These are phyloP conservation scores for Brachylomia viminalis DNA, from an alignment of 2,888 invertebrate species.

Conservation along the genomic window DNA sequence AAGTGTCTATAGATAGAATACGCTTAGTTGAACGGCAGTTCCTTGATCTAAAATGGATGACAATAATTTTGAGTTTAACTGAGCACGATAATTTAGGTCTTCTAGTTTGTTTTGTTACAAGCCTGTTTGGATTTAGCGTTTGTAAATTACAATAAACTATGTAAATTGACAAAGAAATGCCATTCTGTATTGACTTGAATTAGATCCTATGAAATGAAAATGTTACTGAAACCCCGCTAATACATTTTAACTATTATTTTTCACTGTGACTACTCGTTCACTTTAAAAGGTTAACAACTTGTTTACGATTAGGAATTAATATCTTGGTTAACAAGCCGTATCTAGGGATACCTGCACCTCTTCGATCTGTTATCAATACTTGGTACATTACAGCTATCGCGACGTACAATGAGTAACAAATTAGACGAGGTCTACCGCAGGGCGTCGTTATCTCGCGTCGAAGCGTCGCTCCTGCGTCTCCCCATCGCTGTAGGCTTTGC, in stretches of 20 bases:
- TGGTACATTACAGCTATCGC: slow-evolving; percentile 79
- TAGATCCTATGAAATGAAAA: background rate
- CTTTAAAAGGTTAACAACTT: background rate
- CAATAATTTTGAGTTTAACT: slow-evolving; percentile 43
- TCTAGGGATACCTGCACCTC: slow-evolving; percentile 60
- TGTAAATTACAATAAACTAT: slow-evolving; percentile 40
- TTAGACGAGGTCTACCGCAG: slow-evolving; percentile 80
- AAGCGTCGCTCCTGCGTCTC: slow-evolving; percentile 71
- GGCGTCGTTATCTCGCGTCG: slow-evolving; percentile 75
- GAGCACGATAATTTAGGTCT: slow-evolving; percentile 38
- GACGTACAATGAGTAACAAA: slow-evolving; percentile 84
- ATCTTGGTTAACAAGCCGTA: slow-evolving; percentile 2
- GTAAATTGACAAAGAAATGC: slow-evolving; percentile 36
- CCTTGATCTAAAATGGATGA: slow-evolving; percentile 61
- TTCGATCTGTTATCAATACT: slow-evolving; percentile 69
- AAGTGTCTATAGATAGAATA: slow-evolving; percentile 65
- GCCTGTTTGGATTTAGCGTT: slow-evolving; percentile 22
- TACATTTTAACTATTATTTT: background rate
- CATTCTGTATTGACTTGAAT: background rate
- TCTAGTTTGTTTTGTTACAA: slow-evolving; percentile 39
- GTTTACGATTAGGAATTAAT: too few relatives aligned
- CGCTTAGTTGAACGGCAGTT: slow-evolving; percentile 57
- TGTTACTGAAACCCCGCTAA: background rate
- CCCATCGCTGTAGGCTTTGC: slow-evolving; percentile 73
- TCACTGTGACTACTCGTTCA: background rate